Evolutionary conservation across 1,140 invertebrate species (phyloP), one percentile per base, ranked within the genome.

Genomic region (Drosophila oshimai): DNA sequence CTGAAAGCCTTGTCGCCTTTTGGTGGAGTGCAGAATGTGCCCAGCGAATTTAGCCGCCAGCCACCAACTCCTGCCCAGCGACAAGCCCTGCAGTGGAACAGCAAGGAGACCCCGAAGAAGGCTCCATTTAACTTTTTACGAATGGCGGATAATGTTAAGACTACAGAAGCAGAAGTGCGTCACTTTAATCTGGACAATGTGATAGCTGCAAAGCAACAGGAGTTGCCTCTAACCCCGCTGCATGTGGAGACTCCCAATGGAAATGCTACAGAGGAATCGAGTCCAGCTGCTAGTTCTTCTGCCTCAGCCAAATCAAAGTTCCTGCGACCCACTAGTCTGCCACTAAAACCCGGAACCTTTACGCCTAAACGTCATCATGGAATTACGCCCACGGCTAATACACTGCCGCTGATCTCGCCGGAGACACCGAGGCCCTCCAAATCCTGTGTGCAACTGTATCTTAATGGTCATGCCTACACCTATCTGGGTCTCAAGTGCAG

Each of bases 381-480:
- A 0, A 94, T 95, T 28, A 95, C 95, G 2, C 95, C 95, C 0
- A 95, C 94, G 34, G 94, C 95, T 6, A 95, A 95, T 61, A 96
- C 95, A 13, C 92, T 96, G 83, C 94, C 95, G 1, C 91, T 96
- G 28, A 95, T 96, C 22, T 98, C 96, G 72, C 97, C 97, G 0
- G 97, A 98, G 90, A 98, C 97, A 0, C 97, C 97, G 6, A 91
- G 96, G 6, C 96, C 96, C 0, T 95, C 95, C 29, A 97, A 97
- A 86, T 95, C 95, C n/a, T 97, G 96, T 72, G 95, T 95, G 6
- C 96, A 98, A 87, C 92, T 97, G 6, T 96, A 96, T 91, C 90
- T 98, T 26, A 96, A 98, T 91, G 97, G 97, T 0, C 96, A 98
- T 87, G 96, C 97, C 20, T 98, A 98, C 90, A 98, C 97, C 9